These are phyloP conservation scores for Scortum barcoo DNA, from an alignment of 2,113 vertebrate genomes.

Conservation along the genomic window DNA sequence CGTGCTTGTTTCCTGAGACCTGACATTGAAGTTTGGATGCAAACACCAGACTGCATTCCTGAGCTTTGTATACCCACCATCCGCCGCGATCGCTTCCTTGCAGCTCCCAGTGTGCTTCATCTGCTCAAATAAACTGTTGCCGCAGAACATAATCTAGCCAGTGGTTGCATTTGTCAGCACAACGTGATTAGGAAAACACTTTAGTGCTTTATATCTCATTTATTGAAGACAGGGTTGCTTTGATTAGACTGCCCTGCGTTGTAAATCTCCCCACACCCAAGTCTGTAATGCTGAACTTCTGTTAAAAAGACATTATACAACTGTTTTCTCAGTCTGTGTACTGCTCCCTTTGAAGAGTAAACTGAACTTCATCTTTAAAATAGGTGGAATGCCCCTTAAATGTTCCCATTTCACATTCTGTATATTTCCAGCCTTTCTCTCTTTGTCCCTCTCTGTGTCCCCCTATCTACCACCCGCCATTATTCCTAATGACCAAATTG, in stretches of 20 bases:
- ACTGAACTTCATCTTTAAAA: neutral
- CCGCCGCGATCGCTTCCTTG: too few species aligned
- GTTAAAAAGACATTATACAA: neutral
- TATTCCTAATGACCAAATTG: constrained; percentile 26
- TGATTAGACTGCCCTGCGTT: neutral
- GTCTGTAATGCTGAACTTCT: neutral
- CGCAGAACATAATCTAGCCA: too few species aligned
- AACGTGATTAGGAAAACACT: too few species aligned
- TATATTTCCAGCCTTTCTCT: neutral
- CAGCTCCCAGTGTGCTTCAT: too few species aligned
- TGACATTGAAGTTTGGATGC: neutral
- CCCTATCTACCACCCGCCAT: neutral
- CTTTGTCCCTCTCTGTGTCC: neutral
- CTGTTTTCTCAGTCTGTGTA: neutral
- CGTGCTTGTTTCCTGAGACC: neutral
- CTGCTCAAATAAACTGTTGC: too few species aligned
- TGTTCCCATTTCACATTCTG: neutral
- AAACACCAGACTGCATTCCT: neutral
- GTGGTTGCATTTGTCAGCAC: too few species aligned
- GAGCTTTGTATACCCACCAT: neutral
- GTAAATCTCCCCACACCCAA: neutral
- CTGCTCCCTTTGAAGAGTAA: neutral
- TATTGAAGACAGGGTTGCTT: too few species aligned
- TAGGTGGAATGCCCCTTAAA: neutral
- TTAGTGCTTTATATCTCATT: too few species aligned